Conservation (phyloP, 2,797 vertebrate genomes). For the Acipenser oxyrinchus region DNA sequence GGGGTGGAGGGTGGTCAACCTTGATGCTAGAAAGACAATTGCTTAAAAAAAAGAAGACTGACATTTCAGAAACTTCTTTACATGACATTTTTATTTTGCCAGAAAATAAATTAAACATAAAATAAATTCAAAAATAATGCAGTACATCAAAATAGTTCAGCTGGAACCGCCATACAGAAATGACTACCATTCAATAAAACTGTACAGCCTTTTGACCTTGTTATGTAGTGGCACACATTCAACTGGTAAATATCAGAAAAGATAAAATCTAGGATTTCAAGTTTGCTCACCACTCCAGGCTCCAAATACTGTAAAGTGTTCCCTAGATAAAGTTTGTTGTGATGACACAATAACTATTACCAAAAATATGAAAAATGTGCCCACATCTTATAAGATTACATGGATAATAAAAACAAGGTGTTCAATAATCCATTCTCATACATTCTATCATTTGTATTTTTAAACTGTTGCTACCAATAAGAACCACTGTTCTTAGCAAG, state of each 20-base stretch:
- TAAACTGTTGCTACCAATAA: too few relatives aligned
- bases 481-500: too few relatives aligned
- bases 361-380: slow-evolving; percentile 29
- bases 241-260: slow-evolving; percentile 57
- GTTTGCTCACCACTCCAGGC: slow-evolving; percentile 58
- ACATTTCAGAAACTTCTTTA: slow-evolving; percentile 38
- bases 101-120: slow-evolving; percentile 89
- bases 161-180: slow-evolving; percentile 64
- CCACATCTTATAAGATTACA: slow-evolving; percentile 16
- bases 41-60: too few relatives aligned
- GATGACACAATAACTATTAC: slow-evolving; percentile 20
- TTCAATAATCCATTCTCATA: background rate
- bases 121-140: slow-evolving; percentile 72
- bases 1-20: too few relatives aligned
- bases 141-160: slow-evolving; percentile 70
- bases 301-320: slow-evolving; percentile 51
- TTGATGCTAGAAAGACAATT: too few relatives aligned
- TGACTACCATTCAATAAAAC: slow-evolving; percentile 56
- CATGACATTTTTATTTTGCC: slow-evolving; percentile 83
- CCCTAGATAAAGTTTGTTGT: slow-evolving; percentile 35
- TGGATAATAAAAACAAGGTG: slow-evolving; percentile 10
- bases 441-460: too few relatives aligned
- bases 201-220: slow-evolving; percentile 56
- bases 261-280: slow-evolving; percentile 63
- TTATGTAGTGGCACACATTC: slow-evolving; percentile 71